Conservation (phyloP, 1,140 invertebrate genomes). For the Hesperophylax magnus region DNA sequence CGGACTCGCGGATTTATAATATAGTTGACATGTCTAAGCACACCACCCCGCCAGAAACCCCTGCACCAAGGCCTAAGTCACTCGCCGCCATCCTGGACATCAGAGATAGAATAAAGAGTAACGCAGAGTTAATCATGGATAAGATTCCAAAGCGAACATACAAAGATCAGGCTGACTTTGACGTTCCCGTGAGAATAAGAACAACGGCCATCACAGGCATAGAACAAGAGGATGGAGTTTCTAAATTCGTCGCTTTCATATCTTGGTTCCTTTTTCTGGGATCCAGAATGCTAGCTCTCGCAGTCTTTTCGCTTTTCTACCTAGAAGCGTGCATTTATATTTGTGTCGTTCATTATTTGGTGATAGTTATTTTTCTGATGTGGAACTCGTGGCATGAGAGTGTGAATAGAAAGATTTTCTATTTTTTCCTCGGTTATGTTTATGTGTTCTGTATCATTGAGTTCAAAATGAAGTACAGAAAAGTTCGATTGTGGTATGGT, state of each 20-base stretch:
- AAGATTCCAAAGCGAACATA: constrained; percentile 52
- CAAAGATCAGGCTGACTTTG: constrained; percentile 50
- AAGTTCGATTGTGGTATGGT: constrained; percentile 76
- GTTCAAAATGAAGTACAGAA: constrained; percentile 81
- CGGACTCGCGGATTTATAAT: constrained; percentile 30
- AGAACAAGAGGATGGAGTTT: constrained; percentile 78
- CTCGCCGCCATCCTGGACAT: constrained; percentile 42
- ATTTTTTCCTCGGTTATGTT: constrained; percentile 77
- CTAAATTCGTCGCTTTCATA: constrained; percentile 75
- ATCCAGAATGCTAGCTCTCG: constrained; percentile 77
- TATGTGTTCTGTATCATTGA: constrained; percentile 83
- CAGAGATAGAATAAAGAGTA: constrained; percentile 42
- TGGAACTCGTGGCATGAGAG: constrained; percentile 72
- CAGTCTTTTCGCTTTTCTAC: constrained; percentile 79
- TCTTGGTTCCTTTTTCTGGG: constrained; percentile 82
- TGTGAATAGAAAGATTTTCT: constrained; percentile 71
- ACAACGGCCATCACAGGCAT: constrained; percentile 70
- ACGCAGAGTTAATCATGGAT: constrained; percentile 48
- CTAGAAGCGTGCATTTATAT: constrained; percentile 72
- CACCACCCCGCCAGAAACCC: constrained; percentile 59
- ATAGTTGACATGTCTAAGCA: constrained; percentile 55
- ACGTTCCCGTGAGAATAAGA: constrained; percentile 62
- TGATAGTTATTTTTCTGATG: constrained; percentile 74
- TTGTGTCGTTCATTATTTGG: constrained; percentile 72
- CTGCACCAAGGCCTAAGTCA: constrained; percentile 56